Evolutionary conservation across 1,140 invertebrate genomes (phyloP).

Genomic region (Leptonema lineaticorne): DNA sequence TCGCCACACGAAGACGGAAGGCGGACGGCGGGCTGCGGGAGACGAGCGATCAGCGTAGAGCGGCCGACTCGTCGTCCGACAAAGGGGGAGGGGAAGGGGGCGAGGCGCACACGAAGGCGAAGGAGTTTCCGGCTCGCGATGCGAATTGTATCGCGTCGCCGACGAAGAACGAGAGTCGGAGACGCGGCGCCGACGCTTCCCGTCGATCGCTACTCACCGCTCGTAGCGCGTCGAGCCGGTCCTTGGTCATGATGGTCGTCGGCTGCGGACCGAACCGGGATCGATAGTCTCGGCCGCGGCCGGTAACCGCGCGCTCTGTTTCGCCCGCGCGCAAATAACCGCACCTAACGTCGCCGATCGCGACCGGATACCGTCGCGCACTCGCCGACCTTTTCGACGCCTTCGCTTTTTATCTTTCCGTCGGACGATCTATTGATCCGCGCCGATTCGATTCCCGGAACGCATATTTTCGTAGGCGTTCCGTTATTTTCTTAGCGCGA

Average conservation of each 20-base stretch:
- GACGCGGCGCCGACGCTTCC: neutral
- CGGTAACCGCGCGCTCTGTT: neutral
- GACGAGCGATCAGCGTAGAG: neutral
- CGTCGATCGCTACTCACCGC: constrained; percentile 74
- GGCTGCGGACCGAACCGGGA: neutral
- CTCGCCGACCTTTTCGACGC: neutral
- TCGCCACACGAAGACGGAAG: no score
- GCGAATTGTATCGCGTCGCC: no score
- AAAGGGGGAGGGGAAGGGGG: neutral
- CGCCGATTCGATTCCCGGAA: no score
- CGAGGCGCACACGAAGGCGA: neutral
- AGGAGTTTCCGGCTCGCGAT: neutral
- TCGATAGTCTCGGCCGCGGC: neutral
- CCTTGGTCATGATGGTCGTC: constrained; percentile 80
- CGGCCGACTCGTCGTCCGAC: neutral
- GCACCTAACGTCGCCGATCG: neutral
- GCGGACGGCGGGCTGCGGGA: neutral
- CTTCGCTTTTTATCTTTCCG: neutral
- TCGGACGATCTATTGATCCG: neutral
- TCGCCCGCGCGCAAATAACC: neutral
- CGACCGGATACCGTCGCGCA: neutral
- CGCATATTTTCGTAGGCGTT: no score
- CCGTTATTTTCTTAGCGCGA: no score
- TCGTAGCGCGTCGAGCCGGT: constrained; percentile 94
- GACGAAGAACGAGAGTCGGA: neutral